Evolutionary conservation across 2,113 vertebrate species (phyloP).

Genomic region (Kryptolebias marmoratus): DNA sequence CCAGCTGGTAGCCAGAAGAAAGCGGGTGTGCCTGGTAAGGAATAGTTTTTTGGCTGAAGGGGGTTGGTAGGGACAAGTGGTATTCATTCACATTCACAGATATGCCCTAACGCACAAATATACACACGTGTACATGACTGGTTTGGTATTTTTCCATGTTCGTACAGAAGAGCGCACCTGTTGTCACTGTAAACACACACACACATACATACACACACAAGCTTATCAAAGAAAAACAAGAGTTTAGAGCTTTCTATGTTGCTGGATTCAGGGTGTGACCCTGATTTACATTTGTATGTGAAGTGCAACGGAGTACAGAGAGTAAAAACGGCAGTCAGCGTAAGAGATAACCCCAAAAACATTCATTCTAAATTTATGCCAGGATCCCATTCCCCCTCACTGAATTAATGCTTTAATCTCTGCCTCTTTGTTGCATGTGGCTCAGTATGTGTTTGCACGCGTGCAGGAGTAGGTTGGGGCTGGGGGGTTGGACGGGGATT

Average conservation of each 20-base stretch:
- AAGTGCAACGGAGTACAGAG: conserved; percentile 66
- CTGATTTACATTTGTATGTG: conserved; percentile 70
- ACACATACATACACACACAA: not conserved
- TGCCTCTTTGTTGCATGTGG: conserved; percentile 70
- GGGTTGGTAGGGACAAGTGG: not conserved
- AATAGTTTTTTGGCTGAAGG: not conserved
- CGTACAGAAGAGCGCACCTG: conserved; percentile 50
- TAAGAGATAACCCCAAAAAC: conserved; percentile 76
- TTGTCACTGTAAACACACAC: conserved; percentile 40
- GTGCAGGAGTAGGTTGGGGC: conserved; percentile 1
- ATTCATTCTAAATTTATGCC: conserved; percentile 73
- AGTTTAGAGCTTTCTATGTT: conserved; percentile 67
- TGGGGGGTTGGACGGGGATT: conserved; percentile 58
- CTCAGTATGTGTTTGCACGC: conserved; percentile 47
- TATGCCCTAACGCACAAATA: conserved; percentile 30
- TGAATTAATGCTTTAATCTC: conserved; percentile 79
- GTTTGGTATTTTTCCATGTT: conserved; percentile 59
- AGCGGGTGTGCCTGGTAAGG: conserved; percentile 35
- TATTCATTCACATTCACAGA: conserved; percentile 11
- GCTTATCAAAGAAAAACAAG: conserved; percentile 73
- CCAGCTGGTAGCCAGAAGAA: conserved; percentile 67
- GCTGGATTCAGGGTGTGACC: conserved; percentile 69
- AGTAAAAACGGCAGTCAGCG: conserved; percentile 65
- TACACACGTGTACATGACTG: conserved; percentile 22
- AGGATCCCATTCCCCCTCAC: conserved; percentile 71